Evolutionary conservation across 2,888 invertebrate species (phyloP), one percentile per base, ranked within the genome.

Genomic region (Thysanoteuthis rhombus): DNA sequence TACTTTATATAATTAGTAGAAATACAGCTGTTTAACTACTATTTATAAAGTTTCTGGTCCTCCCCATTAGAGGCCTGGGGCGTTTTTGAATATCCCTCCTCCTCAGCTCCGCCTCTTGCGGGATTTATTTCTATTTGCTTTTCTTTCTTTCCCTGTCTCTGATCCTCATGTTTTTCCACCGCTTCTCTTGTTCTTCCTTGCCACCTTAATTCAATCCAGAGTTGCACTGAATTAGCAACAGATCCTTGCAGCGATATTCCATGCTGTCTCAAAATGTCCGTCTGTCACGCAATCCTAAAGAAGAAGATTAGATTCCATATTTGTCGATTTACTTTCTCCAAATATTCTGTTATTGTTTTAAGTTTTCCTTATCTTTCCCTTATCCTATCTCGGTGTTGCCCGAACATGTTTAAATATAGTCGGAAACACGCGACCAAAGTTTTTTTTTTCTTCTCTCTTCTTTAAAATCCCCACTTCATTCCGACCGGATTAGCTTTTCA

Each of bases 351-450:
- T 75, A 75, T 75, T 75, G 16, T 75, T 75, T 16, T n/a, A n/a
- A 12, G 12, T n/a, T n/a, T 36, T 36, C 36, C 2, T 36, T 75
- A 10, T 75, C 16, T 16, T 36, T n/a, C 75, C 10, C 16, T 75
- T 3, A 75, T 75, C 75, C n/a, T n/a, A 36, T 52, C 36, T 75
- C n/a, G 75, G 36, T 36, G n/a, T 12, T 75, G 75, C 75, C 75
- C 75, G 75, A 75, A 75, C 75, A n/a, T 75, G n/a, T 75, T 75
- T n/a, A 75, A 75, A 75, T 75, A n/a, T 75, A 75, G 75, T 75
- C n/a, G 36, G 12, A 3, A 75, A 75, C 75, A 75, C n/a, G n/a
- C n/a, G 75, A n/a, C n/a, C n/a, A 1, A n/a, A n/a, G 75, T 36
- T 16, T 75, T 75, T 75, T 16, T 16, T 16, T 32, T 32, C 28